Base-by-base conservation (phyloP, 2,113 vertebrate genomes). In the Garra rufa region DNA sequence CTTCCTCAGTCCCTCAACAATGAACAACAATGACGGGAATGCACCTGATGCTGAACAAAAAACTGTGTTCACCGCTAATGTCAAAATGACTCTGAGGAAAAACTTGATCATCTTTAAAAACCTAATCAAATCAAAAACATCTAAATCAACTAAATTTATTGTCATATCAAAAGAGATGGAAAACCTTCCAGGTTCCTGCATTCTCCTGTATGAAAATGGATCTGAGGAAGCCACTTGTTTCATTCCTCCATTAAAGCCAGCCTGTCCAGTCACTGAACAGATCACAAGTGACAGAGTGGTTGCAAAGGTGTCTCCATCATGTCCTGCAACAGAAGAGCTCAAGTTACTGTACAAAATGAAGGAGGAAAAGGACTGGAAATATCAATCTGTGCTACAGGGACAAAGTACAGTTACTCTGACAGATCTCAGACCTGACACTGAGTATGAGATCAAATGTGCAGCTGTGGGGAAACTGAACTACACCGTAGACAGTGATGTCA, bases 191-290 rank as follows among this genome's bases (percentile, higher is more conserved):
- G 83, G 83, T 17, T 44, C 82, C 9, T 61, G 82, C 0, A 69
- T 89, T 73, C 76, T 87, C 13, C 43, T 88, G 24, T 88, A 84
- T 67, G 76, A 71, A 41, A 63, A 84, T 4, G 86, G 80, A 24
- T 38, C 46, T 67, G 41, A 5, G 50, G 17, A 83, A 59, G 83
- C 2, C 30, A 15, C 28, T 1, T 55, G 43, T 24, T 89, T 90
- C 57, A 61, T 84, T 44, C 70, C 81, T 13, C 89, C 88, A 8
- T 28, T 79, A 52, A 87, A 83, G 67, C 26, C 57, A 83, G 38
- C 61, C 61, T n/a, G 0, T 28, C 26, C 70, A 0, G 17, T n/a
- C 13, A 15, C 79, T 13, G 6, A 21, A 3, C 9, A 17, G 17
- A 6, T 77, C 26, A 82, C 34, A 34, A 14, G 19, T 21, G 8